A percentile compares a stretch with the other conserved stretches of the same genome.
phyloP scores from a whole-genome alignment of 2,113 vertebrate genomes.

The Crotophaga sulcirostris region DNA sequence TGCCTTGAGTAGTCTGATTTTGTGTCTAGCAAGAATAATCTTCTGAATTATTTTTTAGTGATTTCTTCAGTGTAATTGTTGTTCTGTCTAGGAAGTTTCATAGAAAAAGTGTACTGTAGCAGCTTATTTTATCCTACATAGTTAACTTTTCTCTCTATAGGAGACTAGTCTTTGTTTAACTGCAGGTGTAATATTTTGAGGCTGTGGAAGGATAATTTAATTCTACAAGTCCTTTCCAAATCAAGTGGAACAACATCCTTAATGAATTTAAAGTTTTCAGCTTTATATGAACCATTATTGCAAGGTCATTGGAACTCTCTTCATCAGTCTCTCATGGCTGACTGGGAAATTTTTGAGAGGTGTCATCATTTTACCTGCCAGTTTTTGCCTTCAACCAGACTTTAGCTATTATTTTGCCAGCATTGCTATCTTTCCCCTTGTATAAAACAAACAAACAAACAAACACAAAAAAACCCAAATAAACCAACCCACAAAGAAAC shows the following conservation, averaged over 20 bases:
- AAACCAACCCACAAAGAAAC: background rate
- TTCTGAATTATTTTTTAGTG: background rate
- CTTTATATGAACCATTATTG: background rate
- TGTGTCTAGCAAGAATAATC: background rate
- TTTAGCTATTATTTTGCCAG: background rate
- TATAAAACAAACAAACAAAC: background rate
- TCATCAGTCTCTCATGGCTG: background rate
- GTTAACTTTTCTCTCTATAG: background rate
- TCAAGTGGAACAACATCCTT: background rate
- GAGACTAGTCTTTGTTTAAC: background rate
- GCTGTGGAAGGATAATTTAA: background rate
- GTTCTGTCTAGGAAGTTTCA: background rate
- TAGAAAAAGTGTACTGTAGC: background rate
- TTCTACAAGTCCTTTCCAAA: background rate
- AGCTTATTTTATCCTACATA: background rate
- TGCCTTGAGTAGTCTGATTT: background rate
- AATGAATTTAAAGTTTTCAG: background rate
- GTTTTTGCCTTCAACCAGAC: background rate
- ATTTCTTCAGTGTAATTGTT: background rate
- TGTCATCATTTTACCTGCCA: background rate
- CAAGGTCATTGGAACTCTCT: background rate
- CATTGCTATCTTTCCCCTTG: background rate
- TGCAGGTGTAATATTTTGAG: background rate
- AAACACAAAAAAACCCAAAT: background rate
- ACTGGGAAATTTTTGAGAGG: background rate